Percentiles rank a stretch among this genome's conserved stretches.
phyloP scores from a whole-genome alignment of 2,888 invertebrate species.

The Monopis laevigella region DNA sequence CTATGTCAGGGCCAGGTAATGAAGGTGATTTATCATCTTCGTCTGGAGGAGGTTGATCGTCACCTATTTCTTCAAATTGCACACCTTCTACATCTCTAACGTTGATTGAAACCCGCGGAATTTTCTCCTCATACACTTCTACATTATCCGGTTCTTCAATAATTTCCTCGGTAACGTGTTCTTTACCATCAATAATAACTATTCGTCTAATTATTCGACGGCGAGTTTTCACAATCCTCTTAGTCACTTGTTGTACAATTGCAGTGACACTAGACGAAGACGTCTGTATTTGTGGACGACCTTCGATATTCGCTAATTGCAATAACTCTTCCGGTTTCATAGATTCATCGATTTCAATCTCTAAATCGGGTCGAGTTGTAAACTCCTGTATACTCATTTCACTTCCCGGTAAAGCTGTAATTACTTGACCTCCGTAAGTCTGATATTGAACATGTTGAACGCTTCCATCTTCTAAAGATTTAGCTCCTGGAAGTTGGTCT shows the following conservation, averaged over 20 bases:
- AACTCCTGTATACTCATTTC: conserved; percentile 73
- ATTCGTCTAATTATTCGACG: conserved; percentile 79
- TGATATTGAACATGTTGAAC: conserved; percentile 70
- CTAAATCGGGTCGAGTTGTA: conserved; percentile 69
- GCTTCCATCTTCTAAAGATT: conserved; percentile 67
- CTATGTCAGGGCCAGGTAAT: conserved; percentile 2
- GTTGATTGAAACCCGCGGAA: conserved; percentile 76
- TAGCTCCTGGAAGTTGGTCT: conserved; percentile 67
- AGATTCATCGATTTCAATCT: conserved; percentile 65
- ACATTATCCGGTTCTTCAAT: conserved; percentile 85
- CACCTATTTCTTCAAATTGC: conserved; percentile 40
- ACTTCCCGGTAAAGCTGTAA: conserved; percentile 70
- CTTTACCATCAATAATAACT: conserved; percentile 84
- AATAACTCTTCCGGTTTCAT: conserved; percentile 60
- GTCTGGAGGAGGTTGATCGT: conserved; percentile 29
- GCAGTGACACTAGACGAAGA: conserved; percentile 79
- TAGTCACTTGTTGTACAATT: conserved; percentile 83
- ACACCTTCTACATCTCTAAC: conserved; percentile 66
- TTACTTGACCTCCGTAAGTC: conserved; percentile 71
- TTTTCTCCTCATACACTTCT: conserved; percentile 76
- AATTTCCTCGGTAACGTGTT: conserved; percentile 83
- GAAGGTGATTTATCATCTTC: conserved; percentile 13
- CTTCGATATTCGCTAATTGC: conserved; percentile 44
- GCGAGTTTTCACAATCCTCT: conserved; percentile 78
- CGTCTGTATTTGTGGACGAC: conserved; percentile 56